phyloP scores from a whole-genome alignment of 2,113 vertebrate genomes.

The Speoplatyrhinus poulsoni region DNA sequence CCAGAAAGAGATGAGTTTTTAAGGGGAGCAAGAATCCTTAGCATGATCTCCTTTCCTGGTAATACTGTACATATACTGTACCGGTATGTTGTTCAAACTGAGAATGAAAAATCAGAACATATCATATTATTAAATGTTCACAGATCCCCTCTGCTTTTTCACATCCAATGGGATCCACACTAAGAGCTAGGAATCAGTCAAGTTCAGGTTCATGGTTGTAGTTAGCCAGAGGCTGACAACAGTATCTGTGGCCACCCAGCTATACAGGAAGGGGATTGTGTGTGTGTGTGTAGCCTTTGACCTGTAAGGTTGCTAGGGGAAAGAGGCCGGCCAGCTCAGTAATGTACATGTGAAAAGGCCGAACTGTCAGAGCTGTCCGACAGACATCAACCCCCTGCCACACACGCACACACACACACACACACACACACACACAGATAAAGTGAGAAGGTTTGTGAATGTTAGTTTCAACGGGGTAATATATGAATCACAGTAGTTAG shows the following conservation, averaged over 20 bases:
- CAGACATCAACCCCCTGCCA: slow-evolving; percentile 56
- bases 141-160: neutral
- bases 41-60: slow-evolving; percentile 47
- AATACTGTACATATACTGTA: neutral
- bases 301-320: slow-evolving; percentile 78
- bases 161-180: neutral
- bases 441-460: slow-evolving; percentile 70
- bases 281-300: slow-evolving; percentile 70
- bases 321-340: slow-evolving; percentile 67
- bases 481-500: slow-evolving; percentile 56
- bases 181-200: slow-evolving; percentile 27
- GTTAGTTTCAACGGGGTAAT: slow-evolving; percentile 50
- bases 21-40: slow-evolving; percentile 44
- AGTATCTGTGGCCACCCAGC: slow-evolving; percentile 51
- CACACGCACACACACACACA: slow-evolving; percentile 22
- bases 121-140: neutral
- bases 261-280: slow-evolving; percentile 7
- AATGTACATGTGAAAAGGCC: slow-evolving; percentile 77
- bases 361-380: slow-evolving; percentile 77
- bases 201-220: slow-evolving; percentile 68
- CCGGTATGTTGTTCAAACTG: neutral
- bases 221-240: slow-evolving; percentile 19
- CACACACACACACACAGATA: slow-evolving; percentile 57
- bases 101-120: neutral
- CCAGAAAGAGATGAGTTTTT: slow-evolving; percentile 51